A percentile compares a stretch with the other conserved stretches of the same genome.
Evolutionary conservation across 2,113 vertebrate species (phyloP).

Genomic region (Tragelaphus scriptus): DNA sequence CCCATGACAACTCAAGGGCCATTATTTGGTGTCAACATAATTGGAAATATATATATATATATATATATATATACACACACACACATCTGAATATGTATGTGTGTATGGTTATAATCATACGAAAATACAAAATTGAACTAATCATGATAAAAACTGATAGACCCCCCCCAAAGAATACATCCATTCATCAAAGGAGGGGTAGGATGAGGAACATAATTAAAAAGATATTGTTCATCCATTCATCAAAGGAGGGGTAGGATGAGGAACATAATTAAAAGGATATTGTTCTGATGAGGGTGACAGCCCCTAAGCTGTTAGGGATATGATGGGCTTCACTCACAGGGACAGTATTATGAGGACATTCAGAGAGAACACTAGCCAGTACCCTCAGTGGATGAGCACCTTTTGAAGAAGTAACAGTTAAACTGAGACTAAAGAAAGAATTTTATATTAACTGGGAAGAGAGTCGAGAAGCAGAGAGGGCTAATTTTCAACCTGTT

Average conservation of each 20-base stretch:
- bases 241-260: not conserved
- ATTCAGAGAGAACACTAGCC: not conserved
- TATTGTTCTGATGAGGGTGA: not conserved
- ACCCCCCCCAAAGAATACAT: not conserved
- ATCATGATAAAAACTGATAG: not conserved
- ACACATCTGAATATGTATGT: not conserved
- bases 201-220: not conserved
- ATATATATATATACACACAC: too few species aligned
- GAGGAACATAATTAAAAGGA: not conserved
- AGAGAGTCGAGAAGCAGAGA: not conserved
- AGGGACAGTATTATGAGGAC: not conserved
- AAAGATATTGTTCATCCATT: not conserved
- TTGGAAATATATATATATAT: not conserved
- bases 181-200: not conserved
- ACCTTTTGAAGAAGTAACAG: not conserved
- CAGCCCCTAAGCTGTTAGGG: not conserved
- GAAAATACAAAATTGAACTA: not conserved
- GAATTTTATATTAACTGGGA: not conserved
- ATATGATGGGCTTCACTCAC: not conserved
- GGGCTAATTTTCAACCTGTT: not conserved
- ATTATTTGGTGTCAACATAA: not conserved
- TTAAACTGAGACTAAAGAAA: constrained; percentile 16
- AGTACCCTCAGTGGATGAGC: not conserved
- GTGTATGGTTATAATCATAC: not conserved
- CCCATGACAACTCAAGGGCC: not conserved